phyloP scores from a whole-genome alignment of 2,797 vertebrate genomes.

The Chloroceryle inda region DNA sequence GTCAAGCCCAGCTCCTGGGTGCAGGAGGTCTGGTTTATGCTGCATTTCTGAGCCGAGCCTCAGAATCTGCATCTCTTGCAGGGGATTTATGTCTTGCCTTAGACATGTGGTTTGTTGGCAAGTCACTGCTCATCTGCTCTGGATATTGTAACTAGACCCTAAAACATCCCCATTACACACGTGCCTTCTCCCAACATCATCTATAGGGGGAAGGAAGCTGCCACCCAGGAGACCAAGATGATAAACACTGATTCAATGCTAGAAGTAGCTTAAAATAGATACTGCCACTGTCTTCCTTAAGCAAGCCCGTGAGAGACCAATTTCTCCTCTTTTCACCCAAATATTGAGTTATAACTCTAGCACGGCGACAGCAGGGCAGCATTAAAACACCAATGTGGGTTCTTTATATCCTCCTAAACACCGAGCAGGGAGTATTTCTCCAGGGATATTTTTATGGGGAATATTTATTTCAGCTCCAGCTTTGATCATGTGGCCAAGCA shows the following conservation, averaged over 20 bases:
- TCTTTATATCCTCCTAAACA: not conserved
- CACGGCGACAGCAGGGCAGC: not conserved
- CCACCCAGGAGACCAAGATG: not conserved
- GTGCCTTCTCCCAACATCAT: not conserved
- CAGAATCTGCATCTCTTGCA: not conserved
- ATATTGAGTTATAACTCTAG: rapidly evolving
- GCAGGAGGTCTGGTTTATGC: not conserved
- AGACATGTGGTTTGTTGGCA: rapidly evolving
- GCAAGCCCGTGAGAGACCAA: not conserved
- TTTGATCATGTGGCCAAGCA: not conserved
- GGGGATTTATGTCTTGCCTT: not conserved
- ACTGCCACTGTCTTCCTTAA: not conserved
- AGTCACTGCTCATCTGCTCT: not conserved
- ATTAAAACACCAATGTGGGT: not conserved
- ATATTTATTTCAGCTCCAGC: not conserved
- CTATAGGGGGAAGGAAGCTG: not conserved
- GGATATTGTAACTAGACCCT: not conserved
- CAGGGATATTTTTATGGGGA: not conserved
- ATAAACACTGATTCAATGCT: not conserved
- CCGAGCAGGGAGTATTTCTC: not conserved
- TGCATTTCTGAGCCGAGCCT: not conserved
- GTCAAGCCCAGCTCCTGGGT: not conserved
- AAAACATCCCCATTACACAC: rapidly evolving
- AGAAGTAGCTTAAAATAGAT: not conserved
- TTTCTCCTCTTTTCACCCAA: not conserved